Base-by-base conservation (phyloP, 2,888 invertebrate species). In the Belgica antarctica region DNA sequence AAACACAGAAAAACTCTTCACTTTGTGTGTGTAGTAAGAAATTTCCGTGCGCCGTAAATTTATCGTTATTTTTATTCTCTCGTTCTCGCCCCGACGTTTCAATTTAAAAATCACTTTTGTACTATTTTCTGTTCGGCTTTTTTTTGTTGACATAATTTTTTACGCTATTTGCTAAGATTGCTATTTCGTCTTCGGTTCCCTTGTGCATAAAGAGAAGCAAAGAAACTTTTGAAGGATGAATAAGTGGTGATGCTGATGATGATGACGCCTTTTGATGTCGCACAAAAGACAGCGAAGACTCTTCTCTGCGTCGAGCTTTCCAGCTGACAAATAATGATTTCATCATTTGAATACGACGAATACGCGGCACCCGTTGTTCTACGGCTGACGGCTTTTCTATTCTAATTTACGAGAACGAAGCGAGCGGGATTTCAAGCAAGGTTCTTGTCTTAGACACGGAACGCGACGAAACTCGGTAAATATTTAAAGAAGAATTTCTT, bases 311-410 rank as follows among this genome's bases (percentile, higher is more conserved):
- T 15, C 61, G 22, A 17, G n/a, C 15, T n/a, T n/a, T n/a, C n/a
- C n/a, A n/a, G n/a, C n/a, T n/a, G 61, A 61, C 61, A 62, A 62
- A 62, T 62, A 62, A 31, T 34, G 62, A 62, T 62, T 62, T 34
- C 31, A 62, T 62, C 28, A 62, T 62, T 62, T 62, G 5, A 62
- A 62, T 62, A 28, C n/a, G 22, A 27, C 28, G 34, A 34, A 31
- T 25, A 25, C 62, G 41, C 41, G 41, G 4, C 41, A 41, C 41
- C 41, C 41, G 41, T 41, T 41, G 41, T 41, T 41, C 41, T 41
- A n/a, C 41, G 15, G 15, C 41, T 41, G 41, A 41, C n/a, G n/a
- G n/a, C n/a, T n/a, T n/a, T n/a, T n/a, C n/a, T n/a, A 34, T 34
- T 34, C 7, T 57, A n/a, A 57, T 57, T 57, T 57, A 57, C 22